These are phyloP conservation scores for Glandiceps talaboti DNA, from an alignment of 53 echinoderm and acorn worm species.

Conservation along the genomic window DNA sequence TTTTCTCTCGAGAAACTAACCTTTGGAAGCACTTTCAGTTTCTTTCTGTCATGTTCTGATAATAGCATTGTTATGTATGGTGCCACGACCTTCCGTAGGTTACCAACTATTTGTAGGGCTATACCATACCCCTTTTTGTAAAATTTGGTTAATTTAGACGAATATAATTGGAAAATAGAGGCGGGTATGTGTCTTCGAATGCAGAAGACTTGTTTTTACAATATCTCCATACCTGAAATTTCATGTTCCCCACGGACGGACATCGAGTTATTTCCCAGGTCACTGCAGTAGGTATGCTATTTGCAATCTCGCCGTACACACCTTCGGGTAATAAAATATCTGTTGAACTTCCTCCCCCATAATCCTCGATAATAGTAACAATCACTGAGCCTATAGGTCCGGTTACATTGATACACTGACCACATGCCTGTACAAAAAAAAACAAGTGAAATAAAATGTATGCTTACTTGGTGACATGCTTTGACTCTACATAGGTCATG, in stretches of 20 bases:
- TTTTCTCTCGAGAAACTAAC: slow-evolving; percentile 10
- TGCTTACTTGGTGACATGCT: too few species aligned
- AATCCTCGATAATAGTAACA: neutral
- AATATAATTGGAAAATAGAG: too few species aligned
- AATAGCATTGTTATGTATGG: too few species aligned
- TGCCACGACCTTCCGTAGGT: too few species aligned
- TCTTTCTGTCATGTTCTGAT: neutral
- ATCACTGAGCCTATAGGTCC: neutral
- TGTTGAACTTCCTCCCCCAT: neutral
- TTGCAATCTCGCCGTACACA: neutral
- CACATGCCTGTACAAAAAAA: neutral
- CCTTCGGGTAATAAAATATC: neutral
- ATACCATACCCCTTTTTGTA: too few species aligned
- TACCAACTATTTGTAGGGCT: too few species aligned
- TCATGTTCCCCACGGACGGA: neutral
- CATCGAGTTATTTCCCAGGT: neutral
- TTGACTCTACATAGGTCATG: too few species aligned
- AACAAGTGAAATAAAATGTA: too few species aligned
- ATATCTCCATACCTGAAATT: neutral
- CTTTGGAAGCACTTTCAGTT: neutral
- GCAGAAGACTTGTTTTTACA: neutral
- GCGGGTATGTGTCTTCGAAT: too few species aligned
- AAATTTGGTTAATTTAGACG: too few species aligned
- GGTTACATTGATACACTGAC: neutral
- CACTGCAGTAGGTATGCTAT: neutral